Evolutionary conservation across 2,113 vertebrate species (phyloP), one percentile per base, ranked within the genome.

Genomic region (Columba livia): DNA sequence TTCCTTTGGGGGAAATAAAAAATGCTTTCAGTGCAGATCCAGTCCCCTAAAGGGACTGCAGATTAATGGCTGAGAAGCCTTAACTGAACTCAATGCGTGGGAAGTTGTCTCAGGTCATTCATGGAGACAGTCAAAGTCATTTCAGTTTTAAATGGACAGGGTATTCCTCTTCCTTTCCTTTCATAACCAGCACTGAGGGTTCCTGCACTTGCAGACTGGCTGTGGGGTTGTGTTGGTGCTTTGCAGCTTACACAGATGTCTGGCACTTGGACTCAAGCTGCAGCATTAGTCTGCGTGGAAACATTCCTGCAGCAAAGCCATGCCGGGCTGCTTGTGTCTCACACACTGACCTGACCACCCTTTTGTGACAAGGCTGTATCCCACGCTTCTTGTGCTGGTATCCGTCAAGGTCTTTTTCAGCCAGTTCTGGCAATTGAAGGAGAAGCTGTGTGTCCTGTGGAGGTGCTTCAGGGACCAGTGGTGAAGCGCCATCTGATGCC

Each of bases 161-260:
- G 24, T 78, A 20, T 70, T 80, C 28, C 24, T 72, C 26, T 82
- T 65, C 51, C 25, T 6, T 79, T 69, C 62, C 62, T 90, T 80
- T 77, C 64, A 31, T 34, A 78, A 67, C 10, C 47, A 66, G 77
- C 17, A 9, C 3, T 0, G 1, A n/a, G 65, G 25, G 19, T 21
- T 78, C 32, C 65, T 60, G 48, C 10, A 3, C n/a, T 48, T 74
- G 51, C 36, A 61, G 72, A 2, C 40, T 44, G 83, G 20, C 42
- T 2, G 1, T 70, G 57, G 42, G 9, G n/a, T 36, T 23, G 38
- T 47, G 62, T 32, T 0, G 0, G 38, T 75, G 53, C 57, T 79
- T 17, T 14, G 50, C 24, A 20, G 48, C 23, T 36, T 17, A 79
- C 16, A 10, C 5, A 40, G 40, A 2, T 54, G 20, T 1, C 42